A percentile compares a stretch with the other conserved stretches of the same genome.
phyloP scores from a whole-genome alignment of 2,113 vertebrate genomes.

The Balaenoptera acutorostrata region DNA sequence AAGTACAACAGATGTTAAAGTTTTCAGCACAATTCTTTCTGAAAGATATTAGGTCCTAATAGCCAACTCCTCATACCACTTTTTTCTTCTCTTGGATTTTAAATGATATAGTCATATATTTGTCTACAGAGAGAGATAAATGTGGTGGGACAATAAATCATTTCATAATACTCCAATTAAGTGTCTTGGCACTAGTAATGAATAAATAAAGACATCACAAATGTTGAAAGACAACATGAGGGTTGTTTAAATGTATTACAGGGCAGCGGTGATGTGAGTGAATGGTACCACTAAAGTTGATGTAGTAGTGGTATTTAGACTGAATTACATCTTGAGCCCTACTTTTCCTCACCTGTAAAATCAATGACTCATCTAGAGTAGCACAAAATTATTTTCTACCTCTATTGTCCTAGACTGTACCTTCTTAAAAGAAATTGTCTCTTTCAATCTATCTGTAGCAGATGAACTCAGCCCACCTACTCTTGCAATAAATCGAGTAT shows the following conservation, averaged over 20 bases:
- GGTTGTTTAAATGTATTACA: not conserved
- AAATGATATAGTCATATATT: constrained; percentile 38
- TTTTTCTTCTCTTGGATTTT: constrained; percentile 32
- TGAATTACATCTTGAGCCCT: not conserved
- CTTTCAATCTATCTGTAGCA: not conserved
- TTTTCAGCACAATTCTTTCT: constrained; percentile 58
- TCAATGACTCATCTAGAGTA: not conserved
- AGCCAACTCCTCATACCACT: not conserved
- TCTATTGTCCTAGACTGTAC: not conserved
- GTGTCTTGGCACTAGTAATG: not conserved
- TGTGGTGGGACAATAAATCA: constrained; percentile 36
- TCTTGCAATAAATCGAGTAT: not conserved
- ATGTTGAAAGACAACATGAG: not conserved
- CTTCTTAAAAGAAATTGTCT: not conserved
- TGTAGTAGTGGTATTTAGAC: not conserved
- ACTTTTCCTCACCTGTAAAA: not conserved
- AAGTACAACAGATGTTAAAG: constrained; percentile 68
- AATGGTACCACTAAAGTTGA: not conserved
- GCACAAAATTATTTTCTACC: not conserved
- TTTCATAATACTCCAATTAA: not conserved
- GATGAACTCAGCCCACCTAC: not conserved
- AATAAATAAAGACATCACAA: constrained; percentile 25
- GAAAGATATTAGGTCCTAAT: constrained; percentile 58
- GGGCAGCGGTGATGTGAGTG: not conserved
- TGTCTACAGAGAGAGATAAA: constrained; percentile 40